These are phyloP conservation scores for Pollenia angustigena DNA, from an alignment of 2,888 invertebrate genomes.

Conservation along the genomic window DNA sequence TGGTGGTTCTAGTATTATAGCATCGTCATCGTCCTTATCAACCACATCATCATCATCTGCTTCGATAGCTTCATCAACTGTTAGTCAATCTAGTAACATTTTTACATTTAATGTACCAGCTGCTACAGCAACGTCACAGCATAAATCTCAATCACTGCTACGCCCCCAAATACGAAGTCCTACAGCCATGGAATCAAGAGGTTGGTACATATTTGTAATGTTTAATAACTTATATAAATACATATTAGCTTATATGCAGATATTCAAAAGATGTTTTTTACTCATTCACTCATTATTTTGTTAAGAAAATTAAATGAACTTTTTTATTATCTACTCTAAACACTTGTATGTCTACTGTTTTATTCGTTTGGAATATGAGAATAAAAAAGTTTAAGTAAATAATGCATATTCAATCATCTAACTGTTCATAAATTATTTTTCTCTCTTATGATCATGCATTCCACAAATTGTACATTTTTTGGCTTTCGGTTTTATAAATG, in stretches of 20 bases:
- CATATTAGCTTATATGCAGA: conserved; percentile 6
- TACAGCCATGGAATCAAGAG: conserved; percentile 75
- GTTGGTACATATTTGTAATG: conserved; percentile 73
- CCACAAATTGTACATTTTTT: conserved; percentile 71
- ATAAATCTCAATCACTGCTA: conserved; percentile 75
- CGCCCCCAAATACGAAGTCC: conserved; percentile 80
- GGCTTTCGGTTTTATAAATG: conserved; percentile 66
- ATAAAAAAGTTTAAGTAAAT: conserved; percentile 15
- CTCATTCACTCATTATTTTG: conserved; percentile 30
- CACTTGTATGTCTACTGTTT: neutral
- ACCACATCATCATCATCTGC: conserved; percentile 41
- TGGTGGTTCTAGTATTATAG: conserved; percentile 53
- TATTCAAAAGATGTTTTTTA: conserved; percentile 15
- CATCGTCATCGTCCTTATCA: conserved; percentile 53
- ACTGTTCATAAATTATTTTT: conserved; percentile 66
- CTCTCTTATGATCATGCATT: conserved; percentile 69
- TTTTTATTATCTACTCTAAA: conserved; percentile 24
- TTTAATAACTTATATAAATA: neutral
- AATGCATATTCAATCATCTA: conserved; percentile 59
- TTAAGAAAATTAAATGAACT: neutral
- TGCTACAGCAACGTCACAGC: conserved; percentile 72
- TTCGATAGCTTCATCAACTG: conserved; percentile 28
- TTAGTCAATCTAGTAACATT: conserved; percentile 75
- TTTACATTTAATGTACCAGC: conserved; percentile 84
- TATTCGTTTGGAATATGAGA: conserved; percentile 20